phyloP scores from a whole-genome alignment of 2,888 invertebrate species.

The Adelognathus sp. region DNA sequence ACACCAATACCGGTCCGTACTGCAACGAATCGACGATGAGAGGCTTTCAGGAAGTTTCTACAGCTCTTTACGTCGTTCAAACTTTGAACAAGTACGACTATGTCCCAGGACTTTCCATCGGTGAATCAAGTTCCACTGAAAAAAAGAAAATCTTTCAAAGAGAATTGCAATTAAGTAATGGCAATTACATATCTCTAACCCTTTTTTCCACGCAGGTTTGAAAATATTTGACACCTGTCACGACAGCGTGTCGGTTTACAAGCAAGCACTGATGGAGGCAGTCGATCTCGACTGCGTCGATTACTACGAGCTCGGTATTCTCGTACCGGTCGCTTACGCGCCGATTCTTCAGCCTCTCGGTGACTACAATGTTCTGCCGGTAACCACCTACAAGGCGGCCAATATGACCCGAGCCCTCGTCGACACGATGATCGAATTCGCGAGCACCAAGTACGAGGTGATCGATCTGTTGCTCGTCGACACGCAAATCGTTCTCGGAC shows the following conservation, averaged over 20 bases:
- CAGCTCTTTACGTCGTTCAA: constrained; percentile 78
- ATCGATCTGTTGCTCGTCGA: constrained; percentile 72
- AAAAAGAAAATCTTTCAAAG: background rate
- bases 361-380: constrained; percentile 71
- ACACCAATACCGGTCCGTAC: constrained; percentile 78
- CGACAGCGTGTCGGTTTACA: constrained; percentile 74
- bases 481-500: constrained; percentile 60
- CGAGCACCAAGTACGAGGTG: constrained; percentile 69
- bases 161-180: background rate
- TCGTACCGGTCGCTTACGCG: constrained; percentile 69
- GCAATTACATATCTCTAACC: background rate
- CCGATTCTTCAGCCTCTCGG: constrained; percentile 70
- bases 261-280: constrained; percentile 71
- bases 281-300: constrained; percentile 72
- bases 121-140: constrained; percentile 65
- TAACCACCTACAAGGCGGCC: constrained; percentile 70
- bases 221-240: constrained; percentile 78
- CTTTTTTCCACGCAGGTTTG: constrained; percentile 71
- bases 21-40: constrained; percentile 77
- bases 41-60: constrained; percentile 78
- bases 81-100: constrained; percentile 78
- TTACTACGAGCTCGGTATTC: constrained; percentile 74
- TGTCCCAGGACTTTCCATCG: constrained; percentile 78
- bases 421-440: constrained; percentile 71
- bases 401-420: constrained; percentile 72